Base-by-base conservation (phyloP, 1,140 invertebrate species). In the Calephelis virginiensis region DNA sequence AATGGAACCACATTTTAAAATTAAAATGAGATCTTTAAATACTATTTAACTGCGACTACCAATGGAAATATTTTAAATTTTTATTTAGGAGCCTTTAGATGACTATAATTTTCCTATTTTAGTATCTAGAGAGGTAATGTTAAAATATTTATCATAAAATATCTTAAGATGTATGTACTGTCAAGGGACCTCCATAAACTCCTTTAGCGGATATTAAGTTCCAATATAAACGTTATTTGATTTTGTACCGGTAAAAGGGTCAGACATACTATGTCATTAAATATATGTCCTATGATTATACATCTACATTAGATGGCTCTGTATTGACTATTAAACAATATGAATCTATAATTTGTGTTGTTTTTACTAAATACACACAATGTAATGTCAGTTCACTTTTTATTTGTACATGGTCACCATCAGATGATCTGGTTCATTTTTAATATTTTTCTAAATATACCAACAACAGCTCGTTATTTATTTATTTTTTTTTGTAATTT, bases 401-500 rank as follows among this genome's bases (percentile, higher is more conserved):
- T 77, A 90, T 90, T 91, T 91, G 89, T 91, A 91, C 89, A 88
- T 89, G 82, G 81, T 67, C 86, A 89, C 81, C 89, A 91, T 91
- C 89, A 91, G 89, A 91, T 91, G 89, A 89, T 91, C 89, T 91
- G 89, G 79, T 81, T 87, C 75, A 77, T 84, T 87, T 76, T 83
- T 82, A 86, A 88, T 89, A 89, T 89, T 89, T 89, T 86, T 74
- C 89, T 89, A 89, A 89, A 89, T 89, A 89, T 91, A 89, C 89
- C 89, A 91, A 91, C 89, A 91, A 91, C 86, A 86, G 86, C 89
- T 88, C 89, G 86, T 77, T 74, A 83, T 74, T 59, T 59, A 28
- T 12, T 56, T 37, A 75, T 74, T 77, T 83, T 78, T 78, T 81
- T 87, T 84, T 78, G 80, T 71, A 74, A 72, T 74, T 81, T 76